Conservation (phyloP, 2,113 vertebrate species). For the Lophius piscatorius region DNA sequence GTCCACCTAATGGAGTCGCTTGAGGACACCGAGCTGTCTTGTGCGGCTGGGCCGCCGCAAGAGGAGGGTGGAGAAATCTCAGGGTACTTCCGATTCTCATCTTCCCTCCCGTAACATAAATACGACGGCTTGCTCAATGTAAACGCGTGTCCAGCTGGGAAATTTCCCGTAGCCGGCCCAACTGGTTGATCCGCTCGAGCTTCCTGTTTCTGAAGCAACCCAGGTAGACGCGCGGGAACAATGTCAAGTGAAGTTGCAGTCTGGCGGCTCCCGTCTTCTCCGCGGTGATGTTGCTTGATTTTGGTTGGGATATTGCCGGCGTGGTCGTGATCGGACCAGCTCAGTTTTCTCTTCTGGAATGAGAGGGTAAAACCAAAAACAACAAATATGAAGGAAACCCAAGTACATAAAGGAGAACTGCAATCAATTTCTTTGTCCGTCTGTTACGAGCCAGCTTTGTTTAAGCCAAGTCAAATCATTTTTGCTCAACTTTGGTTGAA, state of each 20-base stretch:
- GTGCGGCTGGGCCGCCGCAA: constrained; percentile 55
- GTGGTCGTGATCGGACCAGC: constrained; percentile 60
- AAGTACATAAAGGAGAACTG: background rate
- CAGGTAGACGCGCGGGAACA: constrained; percentile 15
- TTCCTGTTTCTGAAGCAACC: constrained; percentile 16
- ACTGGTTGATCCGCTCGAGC: background rate
- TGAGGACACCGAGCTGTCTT: constrained; percentile 74
- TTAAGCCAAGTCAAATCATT: too few species aligned
- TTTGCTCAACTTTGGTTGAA: too few species aligned
- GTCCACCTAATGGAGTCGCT: constrained; percentile 47
- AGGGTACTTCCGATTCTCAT: constrained; percentile 7
- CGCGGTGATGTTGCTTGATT: constrained; percentile 29
- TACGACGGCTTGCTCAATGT: constrained; percentile 17
- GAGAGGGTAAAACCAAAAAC: constrained; percentile 24
- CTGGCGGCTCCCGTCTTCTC: constrained; percentile 17
- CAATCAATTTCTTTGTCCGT: background rate
- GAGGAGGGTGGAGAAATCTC: constrained; percentile 31
- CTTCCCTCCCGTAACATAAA: constrained; percentile 26
- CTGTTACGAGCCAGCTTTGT: too few species aligned
- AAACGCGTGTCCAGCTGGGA: constrained; percentile 26
- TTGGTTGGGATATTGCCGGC: constrained; percentile 18
- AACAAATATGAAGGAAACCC: constrained; percentile 4
- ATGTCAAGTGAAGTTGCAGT: constrained; percentile 11
- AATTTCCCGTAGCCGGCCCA: background rate
- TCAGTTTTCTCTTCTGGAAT: constrained; percentile 77